Evolutionary conservation across 1,140 invertebrate genomes (phyloP), one percentile per base, ranked within the genome.

Genomic region (Nylanderia fulva): DNA sequence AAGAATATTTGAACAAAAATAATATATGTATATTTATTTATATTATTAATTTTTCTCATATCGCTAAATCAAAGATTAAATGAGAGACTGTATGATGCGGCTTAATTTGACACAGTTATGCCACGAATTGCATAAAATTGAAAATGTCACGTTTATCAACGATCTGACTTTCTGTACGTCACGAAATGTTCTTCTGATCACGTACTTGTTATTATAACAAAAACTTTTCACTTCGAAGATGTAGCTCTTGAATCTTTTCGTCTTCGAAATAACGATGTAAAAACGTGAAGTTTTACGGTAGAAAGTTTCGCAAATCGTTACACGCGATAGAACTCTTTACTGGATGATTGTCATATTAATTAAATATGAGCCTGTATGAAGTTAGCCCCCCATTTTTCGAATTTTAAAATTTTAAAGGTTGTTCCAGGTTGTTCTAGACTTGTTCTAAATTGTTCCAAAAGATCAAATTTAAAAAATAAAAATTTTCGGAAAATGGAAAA

Each of bases 201-300:
- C 86, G 87, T 88, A 58, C 68, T 58, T n/a, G 83, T 85, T 88
- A 88, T 85, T 80, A 79, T 74, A 69, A 72, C 27, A 85, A 80
- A 76, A 88, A 88, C 84, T 72, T 45, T 24, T 18, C 3, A 7
- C 33, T 71, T 21, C 36, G 60, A 18, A 24, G 18, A 54, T 39
- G 63, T 11, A 72, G 79, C 36, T 64, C 71, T 61, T 52, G 36
- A 27, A 54, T 42, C n/a, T 45, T 42, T 58, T 66, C n/a, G n/a
- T 18, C 45, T 60, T 72, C 15, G 45, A 87, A 84, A 79, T 88
- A 87, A 87, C 33, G 82, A 56, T n/a, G 52, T 54, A 29, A 75
- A 75, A 36, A 24, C 36, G 48, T 39, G 60, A 64, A 58, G 68
- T 63, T 54, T 3, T 15, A 29, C 21, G 21, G 61, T 48, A n/a